These are phyloP conservation scores for Marisa cornuarietis DNA, from an alignment of 1,140 invertebrate genomes.

Conservation along the genomic window DNA sequence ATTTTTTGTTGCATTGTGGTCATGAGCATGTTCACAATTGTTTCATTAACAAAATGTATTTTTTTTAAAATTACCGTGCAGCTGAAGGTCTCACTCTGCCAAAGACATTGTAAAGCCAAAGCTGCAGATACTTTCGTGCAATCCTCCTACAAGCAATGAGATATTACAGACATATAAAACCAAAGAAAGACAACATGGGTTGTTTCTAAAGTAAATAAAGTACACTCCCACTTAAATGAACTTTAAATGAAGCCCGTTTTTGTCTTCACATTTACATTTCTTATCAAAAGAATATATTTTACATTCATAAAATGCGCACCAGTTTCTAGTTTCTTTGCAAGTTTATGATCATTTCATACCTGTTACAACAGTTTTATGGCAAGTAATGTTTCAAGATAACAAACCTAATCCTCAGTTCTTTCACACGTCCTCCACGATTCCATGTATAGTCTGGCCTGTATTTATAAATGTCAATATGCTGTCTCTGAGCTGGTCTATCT, in stretches of 20 bases:
- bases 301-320: background rate
- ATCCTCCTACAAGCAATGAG: conserved; percentile 39
- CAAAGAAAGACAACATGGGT: background rate
- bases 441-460: conserved; percentile 58
- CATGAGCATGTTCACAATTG: no score
- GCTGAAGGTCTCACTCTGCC: conserved; percentile 53
- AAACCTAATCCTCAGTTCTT: conserved; percentile 53
- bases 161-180: background rate
- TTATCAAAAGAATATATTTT: background rate
- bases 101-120: conserved; percentile 55
- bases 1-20: background rate
- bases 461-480: conserved; percentile 35
- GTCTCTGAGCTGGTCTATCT: background rate
- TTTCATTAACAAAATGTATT: no score
- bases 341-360: no score
- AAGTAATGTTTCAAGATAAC: background rate
- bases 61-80: conserved; percentile 38
- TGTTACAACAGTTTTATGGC: no score
- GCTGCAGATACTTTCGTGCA: conserved; percentile 53
- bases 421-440: conserved; percentile 58
- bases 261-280: background rate
- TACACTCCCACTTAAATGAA: background rate
- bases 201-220: background rate
- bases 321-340: no score
- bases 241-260: background rate